Evolutionary conservation across 2,888 invertebrate species (phyloP), one percentile per base, ranked within the genome.

Genomic region (Augochlorella aurata): DNA sequence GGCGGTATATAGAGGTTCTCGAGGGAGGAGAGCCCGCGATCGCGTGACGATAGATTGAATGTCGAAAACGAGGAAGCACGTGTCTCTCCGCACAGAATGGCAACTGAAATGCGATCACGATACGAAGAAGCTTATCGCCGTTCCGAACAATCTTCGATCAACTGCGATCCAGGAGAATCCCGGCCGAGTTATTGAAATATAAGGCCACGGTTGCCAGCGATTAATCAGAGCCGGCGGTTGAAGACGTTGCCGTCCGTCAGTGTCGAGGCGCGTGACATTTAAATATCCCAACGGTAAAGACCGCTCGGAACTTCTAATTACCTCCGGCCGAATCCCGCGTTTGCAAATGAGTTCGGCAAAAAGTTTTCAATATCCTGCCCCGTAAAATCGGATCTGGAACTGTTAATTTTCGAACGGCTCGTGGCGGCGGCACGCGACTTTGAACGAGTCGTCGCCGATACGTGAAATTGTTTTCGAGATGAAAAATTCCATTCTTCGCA

Each of bases 41-140:
- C 71, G 82, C 68, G 79, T 66, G 76, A 69, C 58, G 73, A 76
- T 76, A 68, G 44, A 66, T 74, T 21, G 63, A 78, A 75, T 50
- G 74, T 52, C 69, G 72, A 58, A 66, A 74, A 78, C 49, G 50
- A 24, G 63, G 65, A 71, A 61, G 70, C 70, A 73, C 77, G 58
- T 78, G 77, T 70, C 63, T 73, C 77, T 69, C 72, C 69, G 65
- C 79, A 67, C 61, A n/a, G 73, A 52, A 79, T 52, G 24, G 61
- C 14, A 61, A 66, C 58, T 45, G 74, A 52, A 61, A 74, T 70
- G 58, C 74, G 44, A 52, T 45, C 58, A 45, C 24, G 49, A 58
- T 54, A 29, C 52, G 52, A 29, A 7, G 45, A 9, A 10, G 45
- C 12, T n/a, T 58, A 69, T 18, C 16, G 54, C 16, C 29, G 54